Percentiles rank a stretch among this genome's conserved stretches.
phyloP scores from a whole-genome alignment of 1,140 invertebrate genomes.

The Rhopalosiphum padi region DNA sequence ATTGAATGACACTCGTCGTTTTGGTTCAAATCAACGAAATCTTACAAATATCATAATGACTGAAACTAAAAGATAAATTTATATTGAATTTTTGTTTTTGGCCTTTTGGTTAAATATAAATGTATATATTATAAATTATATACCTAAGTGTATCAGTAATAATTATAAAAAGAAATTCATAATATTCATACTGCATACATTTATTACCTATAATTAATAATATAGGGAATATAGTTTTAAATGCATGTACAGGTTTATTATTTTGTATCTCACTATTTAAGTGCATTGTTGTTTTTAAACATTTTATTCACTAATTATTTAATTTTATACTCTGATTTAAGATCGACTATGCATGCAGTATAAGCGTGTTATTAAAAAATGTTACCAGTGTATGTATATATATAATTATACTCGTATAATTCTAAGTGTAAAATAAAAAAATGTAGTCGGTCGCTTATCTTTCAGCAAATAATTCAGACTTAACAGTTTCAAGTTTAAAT shows the following conservation, averaged over 20 bases:
- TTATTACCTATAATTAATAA: background rate
- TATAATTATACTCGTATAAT: background rate
- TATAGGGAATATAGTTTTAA: background rate
- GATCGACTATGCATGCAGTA: background rate
- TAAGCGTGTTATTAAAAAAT: background rate
- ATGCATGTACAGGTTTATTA: background rate
- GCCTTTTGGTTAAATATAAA: too few species aligned
- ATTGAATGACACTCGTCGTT: background rate
- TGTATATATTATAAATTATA: too few species aligned
- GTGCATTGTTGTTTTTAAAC: background rate
- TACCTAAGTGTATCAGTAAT: too few species aligned
- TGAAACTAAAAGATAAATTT: background rate
- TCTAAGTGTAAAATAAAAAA: background rate
- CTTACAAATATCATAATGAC: too few species aligned
- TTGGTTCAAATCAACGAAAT: background rate
- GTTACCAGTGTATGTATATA: background rate
- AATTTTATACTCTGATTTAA: too few species aligned
- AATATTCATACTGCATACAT: background rate
- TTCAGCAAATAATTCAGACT: background rate
- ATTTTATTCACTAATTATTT: too few species aligned
- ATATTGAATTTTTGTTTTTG: too few species aligned
- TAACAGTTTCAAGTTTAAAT: background rate
- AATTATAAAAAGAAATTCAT: background rate
- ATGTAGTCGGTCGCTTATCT: background rate
- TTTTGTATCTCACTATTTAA: background rate